Evolutionary conservation across 2,797 vertebrate species (phyloP).

Genomic region (Hipposideros larvatus): DNA sequence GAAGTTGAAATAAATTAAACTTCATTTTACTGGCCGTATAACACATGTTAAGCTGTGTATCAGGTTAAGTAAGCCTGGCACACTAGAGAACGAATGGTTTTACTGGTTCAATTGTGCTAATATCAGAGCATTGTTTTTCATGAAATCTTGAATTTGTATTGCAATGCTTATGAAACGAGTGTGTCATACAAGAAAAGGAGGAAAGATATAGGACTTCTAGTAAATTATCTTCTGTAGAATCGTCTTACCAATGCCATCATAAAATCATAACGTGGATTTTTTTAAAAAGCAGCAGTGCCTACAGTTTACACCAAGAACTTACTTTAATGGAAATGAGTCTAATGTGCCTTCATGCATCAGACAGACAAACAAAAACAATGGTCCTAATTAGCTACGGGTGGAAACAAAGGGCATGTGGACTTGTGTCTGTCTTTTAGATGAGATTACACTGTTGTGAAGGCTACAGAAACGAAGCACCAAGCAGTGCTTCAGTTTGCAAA

Average conservation of each 20-base stretch:
- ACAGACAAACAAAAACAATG: slow-evolving; percentile 68
- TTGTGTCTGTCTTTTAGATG: not conserved
- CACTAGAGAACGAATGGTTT: not conserved
- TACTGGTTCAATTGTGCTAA: not conserved
- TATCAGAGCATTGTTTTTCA: not conserved
- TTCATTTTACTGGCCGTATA: not conserved
- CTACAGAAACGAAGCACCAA: slow-evolving; percentile 74
- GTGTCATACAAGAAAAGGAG: not conserved
- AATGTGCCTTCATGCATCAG: slow-evolving; percentile 65
- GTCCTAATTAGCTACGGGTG: not conserved
- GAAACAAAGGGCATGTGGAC: slow-evolving; percentile 40
- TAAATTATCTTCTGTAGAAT: not conserved
- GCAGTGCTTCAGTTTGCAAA: slow-evolving; percentile 71
- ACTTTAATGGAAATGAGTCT: slow-evolving; percentile 59
- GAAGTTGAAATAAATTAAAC: slow-evolving; percentile 47
- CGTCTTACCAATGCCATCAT: not conserved
- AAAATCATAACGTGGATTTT: not conserved
- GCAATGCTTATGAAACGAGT: not conserved
- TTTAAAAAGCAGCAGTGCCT: slow-evolving; percentile 44
- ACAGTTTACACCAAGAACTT: slow-evolving; percentile 44
- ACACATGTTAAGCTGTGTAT: not conserved
- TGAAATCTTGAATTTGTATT: slow-evolving; percentile 47
- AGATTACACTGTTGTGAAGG: slow-evolving; percentile 68
- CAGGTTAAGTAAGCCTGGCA: slow-evolving; percentile 56
- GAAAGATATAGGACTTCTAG: not conserved